Base-by-base conservation (phyloP, 2,888 invertebrate genomes). In the Dioctria linearis region DNA sequence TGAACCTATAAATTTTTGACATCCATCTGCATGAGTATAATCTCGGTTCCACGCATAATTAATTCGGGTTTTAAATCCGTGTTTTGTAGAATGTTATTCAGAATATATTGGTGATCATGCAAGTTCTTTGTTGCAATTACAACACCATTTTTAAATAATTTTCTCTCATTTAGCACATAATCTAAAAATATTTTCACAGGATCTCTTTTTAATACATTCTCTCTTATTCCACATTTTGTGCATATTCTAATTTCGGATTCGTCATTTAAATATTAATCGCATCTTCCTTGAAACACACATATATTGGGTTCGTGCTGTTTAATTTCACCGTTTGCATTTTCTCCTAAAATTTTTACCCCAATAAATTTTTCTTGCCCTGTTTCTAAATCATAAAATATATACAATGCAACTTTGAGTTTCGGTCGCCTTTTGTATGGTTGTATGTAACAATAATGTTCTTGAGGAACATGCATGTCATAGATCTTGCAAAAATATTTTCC, bases 401-500 rank as follows among this genome's bases (percentile, higher is more conserved):
- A 78, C 39, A 78, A 42, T 49, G 25, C 49, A 65, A 49, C 51
- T 78, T 65, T 78, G 11, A 46, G 46, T 5, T 5, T 5, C 3
- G 49, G 11, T 65, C 46, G 5, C 11, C 49, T 6, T 5, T 49
- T 65, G 37, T 78, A 63, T 8, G 63, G 63, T 65, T 78, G 78
- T 37, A 78, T 78, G 9, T 37, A 78, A 11, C 63, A 65, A 5
- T 46, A 43, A 61, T 76, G 76, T 5, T 39, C 61, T 61, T 61
- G 9, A 8, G 59, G 42, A 49, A 49, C 78, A 42, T 63, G 13
- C 46, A n/a, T 78, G n/a, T 65, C 3, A 11, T 65, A 78, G 37
- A 65, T 63, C 46, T 78, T 63, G 49, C 78, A 78, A 78, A 78
- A 78, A 49, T 49, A 49, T 78, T 78, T 65, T 46, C 65, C n/a